phyloP scores from a whole-genome alignment of 2,113 vertebrate genomes.

The Ceyx cyanopectus region DNA sequence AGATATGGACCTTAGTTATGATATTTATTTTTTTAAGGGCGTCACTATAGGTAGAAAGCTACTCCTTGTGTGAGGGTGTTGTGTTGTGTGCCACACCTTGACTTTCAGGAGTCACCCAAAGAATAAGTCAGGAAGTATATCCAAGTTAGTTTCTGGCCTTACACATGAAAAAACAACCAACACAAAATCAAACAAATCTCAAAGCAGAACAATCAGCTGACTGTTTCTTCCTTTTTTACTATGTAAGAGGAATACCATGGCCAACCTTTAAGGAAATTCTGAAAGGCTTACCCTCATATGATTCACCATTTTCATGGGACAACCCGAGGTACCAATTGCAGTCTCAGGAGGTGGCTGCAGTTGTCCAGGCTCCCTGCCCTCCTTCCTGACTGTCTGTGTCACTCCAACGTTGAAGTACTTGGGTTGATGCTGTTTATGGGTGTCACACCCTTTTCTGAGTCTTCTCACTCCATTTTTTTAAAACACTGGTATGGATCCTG shows the following conservation, averaged over 20 bases:
- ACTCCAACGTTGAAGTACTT: neutral
- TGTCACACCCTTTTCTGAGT: neutral
- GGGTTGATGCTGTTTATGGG: neutral
- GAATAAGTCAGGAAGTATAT: neutral
- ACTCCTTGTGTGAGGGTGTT: fast-evolving
- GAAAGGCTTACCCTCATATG: neutral
- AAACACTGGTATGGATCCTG: neutral
- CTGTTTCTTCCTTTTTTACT: neutral
- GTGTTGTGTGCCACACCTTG: fast-evolving
- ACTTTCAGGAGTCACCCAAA: neutral
- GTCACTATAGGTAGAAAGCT: neutral
- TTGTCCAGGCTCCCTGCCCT: fast-evolving
- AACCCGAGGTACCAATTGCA: neutral
- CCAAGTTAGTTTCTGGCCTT: neutral
- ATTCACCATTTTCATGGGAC: fast-evolving
- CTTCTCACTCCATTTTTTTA: neutral
- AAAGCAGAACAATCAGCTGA: neutral
- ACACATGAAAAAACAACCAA: neutral
- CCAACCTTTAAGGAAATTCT: neutral
- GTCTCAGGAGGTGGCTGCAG: neutral
- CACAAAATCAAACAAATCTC: neutral
- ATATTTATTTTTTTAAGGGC: neutral
- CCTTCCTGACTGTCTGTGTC: neutral
- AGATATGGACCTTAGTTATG: neutral
- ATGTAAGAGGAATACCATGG: neutral